Base-by-base conservation (phyloP, 2,113 vertebrate genomes). In the Albula goreensis region DNA sequence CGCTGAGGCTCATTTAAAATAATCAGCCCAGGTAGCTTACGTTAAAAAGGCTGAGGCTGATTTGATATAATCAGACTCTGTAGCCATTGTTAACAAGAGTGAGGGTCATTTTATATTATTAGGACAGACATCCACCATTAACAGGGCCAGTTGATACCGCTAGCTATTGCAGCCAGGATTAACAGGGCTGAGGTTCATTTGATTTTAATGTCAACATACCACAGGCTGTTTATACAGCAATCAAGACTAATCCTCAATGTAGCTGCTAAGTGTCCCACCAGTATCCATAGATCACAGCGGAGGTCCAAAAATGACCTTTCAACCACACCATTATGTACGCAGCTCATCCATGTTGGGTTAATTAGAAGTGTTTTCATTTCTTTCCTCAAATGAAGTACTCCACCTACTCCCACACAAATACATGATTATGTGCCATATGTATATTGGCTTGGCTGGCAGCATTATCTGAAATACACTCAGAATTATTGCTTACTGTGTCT, bases 131-230 rank as follows among this genome's bases (percentile, higher is more conserved):
- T 41, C 31, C 31, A 41, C 31, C 31, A 41, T 41, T 41, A 41
- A 41, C 31, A 41, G 31, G 31, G 31, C 31, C 31, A 41, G 31
- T 41, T 41, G 31, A 41, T 41, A 41, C 31, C 31, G 31, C 31
- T 41, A 41, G 31, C 31, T 41, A 41, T 41, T 41, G 31, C 31
- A 41, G 31, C 31, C 31, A 41, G 31, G 0, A 41, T 41, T 41
- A 41, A 90, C 89, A 91, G 91, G 92, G 93, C 93, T 94, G 93
- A 94, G 94, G 94, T 93, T 96, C 95, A 95, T 96, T 95, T 96
- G 94, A 95, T 92, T 85, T 91, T 92, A 94, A 92, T 90, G 92
- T 95, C 95, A 96, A 96, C 95, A 96, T 95, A 96, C 94, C 94
- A 94, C 93, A 94, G 90, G 91, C 88, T 94, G 95, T 96, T 96